Base-by-base conservation (phyloP, 2,113 vertebrate species). In the Nerophis ophidion region DNA sequence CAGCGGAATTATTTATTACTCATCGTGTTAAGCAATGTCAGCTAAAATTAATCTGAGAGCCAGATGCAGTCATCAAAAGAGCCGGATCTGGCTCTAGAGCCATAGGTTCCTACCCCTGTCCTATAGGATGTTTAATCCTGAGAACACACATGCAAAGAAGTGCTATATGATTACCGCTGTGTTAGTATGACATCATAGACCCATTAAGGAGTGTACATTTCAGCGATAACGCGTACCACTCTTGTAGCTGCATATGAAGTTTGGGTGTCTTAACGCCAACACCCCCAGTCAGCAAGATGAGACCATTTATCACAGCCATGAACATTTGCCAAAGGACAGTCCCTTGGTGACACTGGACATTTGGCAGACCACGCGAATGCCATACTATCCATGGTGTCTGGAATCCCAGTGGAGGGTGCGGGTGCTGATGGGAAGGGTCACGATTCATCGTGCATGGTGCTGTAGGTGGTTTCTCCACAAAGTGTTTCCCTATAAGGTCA, bases 401-500 rank as follows among this genome's bases (percentile, higher is more conserved):
- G 88, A 92, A 92, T 91, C 90, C 73, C 59, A 62, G 67, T 65
- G 85, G 83, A 87, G 80, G 70, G 79, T 64, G 66, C 6, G 40
- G 74, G 79, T 45, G 72, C 63, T 75, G 90, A 91, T 88, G 87
- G 84, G 88, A 77, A 88, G 74, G 76, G 87, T 86, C 74, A 81
- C 49, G 76, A 73, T 65, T 77, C 78, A 82, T 80, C 68, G 87
- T 88, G 86, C 69, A 26, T 36, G 63, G 60, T 45, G 48, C 88
- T 77, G 89, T 76, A 89, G 76, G 84, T 83, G 68, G 76, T 77
- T 82, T 56, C 85, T 86, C 81, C 81, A 84, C 75, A 72, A 52
- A 88, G 71, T 74, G 68, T 86, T 92, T 91, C 93, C 93, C 88
- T 93, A 93, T 88, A 95, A 91, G 92, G 93, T 61, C 88, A 91